Base-by-base conservation (phyloP, 2,113 vertebrate species). In the Elephantulus edwardii region DNA sequence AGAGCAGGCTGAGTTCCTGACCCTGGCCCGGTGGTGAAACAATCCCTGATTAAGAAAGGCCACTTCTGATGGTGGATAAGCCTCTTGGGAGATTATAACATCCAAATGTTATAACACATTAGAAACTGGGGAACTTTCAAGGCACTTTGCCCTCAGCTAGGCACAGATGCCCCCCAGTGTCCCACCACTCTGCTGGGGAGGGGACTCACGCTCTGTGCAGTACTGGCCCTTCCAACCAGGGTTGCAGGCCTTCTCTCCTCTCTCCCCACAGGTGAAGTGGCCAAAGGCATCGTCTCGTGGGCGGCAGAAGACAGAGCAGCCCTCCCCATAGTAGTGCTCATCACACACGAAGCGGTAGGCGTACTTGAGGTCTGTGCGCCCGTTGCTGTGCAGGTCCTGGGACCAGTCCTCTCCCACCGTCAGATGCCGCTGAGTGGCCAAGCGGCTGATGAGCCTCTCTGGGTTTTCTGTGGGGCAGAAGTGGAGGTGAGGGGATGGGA, bases 211-310 rank as follows among this genome's bases (percentile, higher is more conserved):
- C 92, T 99, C 99, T 56, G 99, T 99, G 97, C 99, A 99, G 97
- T 99, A 99, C 74, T 98, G 98, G 85, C 99, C 99, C 92, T 98
- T 99, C 99, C 99, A 99, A 96, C 99, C 99, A 0, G 99, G 98
- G 93, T 99, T 99, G 97, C 99, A 99, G 94, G 99, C 97, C 89
- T 99, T 99, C 94, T 99, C 99, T 1, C 99, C 99, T 10, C 98
- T 98, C 89, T 99, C 99, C 85, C 99, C 99, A 0, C 99, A 99
- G 87, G 98, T 99, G 97, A 99, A 99, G 97, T 99, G 99, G 44
- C 99, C 99, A 3, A 99, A 99, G 50, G 99, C 98, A 16, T 99
- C 99, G 0, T 99, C 99, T 28, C 99, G 95, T 26, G 99, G 99
- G 0, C 99, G 98, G 93, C 99, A 99, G 97, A 99, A 99, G 81